These are phyloP conservation scores for Taeniopygia guttata DNA, from an alignment of 2,797 vertebrate species.

Conservation along the genomic window DNA sequence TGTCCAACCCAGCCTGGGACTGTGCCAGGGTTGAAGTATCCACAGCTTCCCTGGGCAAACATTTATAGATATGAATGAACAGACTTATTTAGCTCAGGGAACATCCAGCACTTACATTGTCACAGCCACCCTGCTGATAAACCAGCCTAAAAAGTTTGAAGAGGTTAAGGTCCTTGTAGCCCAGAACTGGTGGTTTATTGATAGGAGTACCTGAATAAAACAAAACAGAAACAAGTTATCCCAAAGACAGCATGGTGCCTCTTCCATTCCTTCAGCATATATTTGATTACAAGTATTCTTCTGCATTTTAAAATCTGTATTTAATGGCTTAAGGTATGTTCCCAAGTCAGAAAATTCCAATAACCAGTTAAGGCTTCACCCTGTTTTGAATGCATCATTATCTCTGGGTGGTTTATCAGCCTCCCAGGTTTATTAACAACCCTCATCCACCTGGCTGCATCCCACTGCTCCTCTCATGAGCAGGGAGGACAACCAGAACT, in stretches of 20 bases:
- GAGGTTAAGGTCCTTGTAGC: conserved; percentile 97
- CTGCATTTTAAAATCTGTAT: background rate
- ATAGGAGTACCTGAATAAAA: conserved; percentile 89
- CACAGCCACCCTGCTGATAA: conserved; percentile 91
- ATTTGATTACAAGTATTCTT: background rate
- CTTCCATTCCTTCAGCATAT: background rate
- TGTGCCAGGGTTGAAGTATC: accelerated
- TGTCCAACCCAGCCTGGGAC: background rate
- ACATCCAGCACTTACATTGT: conserved; percentile 81
- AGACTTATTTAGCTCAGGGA: background rate
- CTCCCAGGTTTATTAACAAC: background rate
- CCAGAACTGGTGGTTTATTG: conserved; percentile 97
- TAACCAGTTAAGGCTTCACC: background rate
- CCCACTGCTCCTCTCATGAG: background rate
- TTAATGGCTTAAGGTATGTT: background rate
- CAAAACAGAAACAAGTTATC: background rate
- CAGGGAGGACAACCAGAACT: background rate
- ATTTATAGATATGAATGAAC: background rate
- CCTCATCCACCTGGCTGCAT: background rate
- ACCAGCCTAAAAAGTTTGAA: conserved; percentile 98
- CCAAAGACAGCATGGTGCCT: background rate
- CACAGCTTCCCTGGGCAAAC: background rate
- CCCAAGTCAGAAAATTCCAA: background rate
- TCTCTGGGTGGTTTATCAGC: background rate
- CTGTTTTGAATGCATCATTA: background rate